These are phyloP conservation scores for Callyntrura guangdongensis DNA, from an alignment of 2,888 invertebrate genomes.

Conservation along the genomic window DNA sequence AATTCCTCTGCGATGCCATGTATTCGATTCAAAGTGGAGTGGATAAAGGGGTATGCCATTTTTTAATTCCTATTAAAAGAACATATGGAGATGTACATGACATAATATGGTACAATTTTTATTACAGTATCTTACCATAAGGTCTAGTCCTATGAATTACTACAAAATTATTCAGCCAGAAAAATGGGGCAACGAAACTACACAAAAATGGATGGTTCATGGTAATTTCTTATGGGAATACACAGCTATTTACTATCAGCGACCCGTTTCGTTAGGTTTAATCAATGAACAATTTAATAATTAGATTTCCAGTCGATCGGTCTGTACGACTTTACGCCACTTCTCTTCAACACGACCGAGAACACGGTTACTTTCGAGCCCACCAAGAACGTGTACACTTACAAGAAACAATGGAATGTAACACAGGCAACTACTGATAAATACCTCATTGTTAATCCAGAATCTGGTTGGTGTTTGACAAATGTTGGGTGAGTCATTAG, in stretches of 20 bases:
- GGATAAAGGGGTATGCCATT: constrained; percentile 74
- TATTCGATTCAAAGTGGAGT: constrained; percentile 75
- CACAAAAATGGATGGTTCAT: constrained; percentile 77
- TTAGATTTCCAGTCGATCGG: constrained; percentile 78
- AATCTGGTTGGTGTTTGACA: constrained; percentile 75
- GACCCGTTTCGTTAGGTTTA: no score
- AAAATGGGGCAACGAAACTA: constrained; percentile 50
- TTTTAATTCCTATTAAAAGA: neutral
- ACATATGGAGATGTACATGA: no score
- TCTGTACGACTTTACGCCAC: constrained; percentile 77
- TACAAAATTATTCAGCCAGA: constrained; percentile 76
- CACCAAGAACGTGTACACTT: constrained; percentile 76
- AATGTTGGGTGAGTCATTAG: constrained; percentile 69
- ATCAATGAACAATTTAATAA: no score
- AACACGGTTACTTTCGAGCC: constrained; percentile 74
- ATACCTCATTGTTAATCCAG: constrained; percentile 73
- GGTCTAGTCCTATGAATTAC: constrained; percentile 43
- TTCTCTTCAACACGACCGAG: constrained; percentile 72
- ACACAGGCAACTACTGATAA: constrained; percentile 59
- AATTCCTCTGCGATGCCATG: constrained; percentile 72
- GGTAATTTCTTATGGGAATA: constrained; percentile 49
- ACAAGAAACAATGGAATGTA: constrained; percentile 79
- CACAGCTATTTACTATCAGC: no score
- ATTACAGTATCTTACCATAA: constrained; percentile 69
- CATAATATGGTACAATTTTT: neutral